Conservation (phyloP, 23 tunicate species). For the Halocynthia aurantium region DNA sequence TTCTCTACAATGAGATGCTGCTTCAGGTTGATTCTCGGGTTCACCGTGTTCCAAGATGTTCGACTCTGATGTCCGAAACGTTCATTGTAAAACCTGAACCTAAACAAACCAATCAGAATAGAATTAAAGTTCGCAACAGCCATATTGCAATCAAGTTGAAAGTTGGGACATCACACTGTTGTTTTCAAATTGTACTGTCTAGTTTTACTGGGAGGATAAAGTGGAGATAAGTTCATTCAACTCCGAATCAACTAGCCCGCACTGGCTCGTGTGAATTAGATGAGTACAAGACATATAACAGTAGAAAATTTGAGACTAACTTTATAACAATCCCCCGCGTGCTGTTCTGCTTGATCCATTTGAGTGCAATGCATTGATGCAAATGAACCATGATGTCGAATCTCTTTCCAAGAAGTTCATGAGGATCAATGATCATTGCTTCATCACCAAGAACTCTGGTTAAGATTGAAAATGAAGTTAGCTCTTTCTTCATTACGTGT, state of each 20-base stretch:
- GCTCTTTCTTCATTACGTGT: no score
- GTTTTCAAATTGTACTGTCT: no score
- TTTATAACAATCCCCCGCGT: conserved; percentile 57
- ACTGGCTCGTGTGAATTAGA: no score
- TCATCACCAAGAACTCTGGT: conserved; percentile 43
- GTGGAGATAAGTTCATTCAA: no score
- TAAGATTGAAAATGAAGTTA: no score
- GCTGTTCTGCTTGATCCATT: conserved; percentile 58
- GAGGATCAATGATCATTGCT: conserved; percentile 55
- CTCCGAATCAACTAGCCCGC: no score
- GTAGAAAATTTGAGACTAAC: no score
- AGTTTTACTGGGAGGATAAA: no score
- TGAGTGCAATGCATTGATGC: conserved; percentile 33
- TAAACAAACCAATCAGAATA: background rate
- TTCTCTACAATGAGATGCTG: conserved; percentile 36
- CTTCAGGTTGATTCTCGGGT: conserved; percentile 33
- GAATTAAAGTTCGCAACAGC: no score
- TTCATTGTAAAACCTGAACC: conserved; percentile 58
- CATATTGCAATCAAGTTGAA: no score
- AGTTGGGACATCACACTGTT: no score
- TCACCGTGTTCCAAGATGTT: conserved; percentile 34
- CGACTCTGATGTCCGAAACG: conserved; percentile 22
- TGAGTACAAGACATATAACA: no score
- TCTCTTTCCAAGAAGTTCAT: conserved; percentile 30
- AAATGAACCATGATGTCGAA: conserved; percentile 34